A percentile compares a stretch with the other conserved stretches of the same genome.
These are phyloP conservation scores for Apotomis capreana DNA, from an alignment of 2,888 invertebrate genomes.

Conservation along the genomic window DNA sequence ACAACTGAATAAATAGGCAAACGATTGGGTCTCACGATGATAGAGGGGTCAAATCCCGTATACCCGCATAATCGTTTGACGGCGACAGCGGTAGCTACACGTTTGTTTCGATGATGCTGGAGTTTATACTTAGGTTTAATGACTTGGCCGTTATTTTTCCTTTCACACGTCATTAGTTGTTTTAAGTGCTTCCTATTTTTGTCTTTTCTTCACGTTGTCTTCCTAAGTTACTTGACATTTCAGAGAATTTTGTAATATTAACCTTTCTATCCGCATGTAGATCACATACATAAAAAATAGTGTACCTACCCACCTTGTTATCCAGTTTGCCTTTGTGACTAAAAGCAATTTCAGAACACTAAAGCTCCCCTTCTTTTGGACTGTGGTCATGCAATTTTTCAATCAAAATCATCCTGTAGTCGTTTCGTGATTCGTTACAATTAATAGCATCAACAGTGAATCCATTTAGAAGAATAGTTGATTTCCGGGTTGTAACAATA, in stretches of 20 bases:
- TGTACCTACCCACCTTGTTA: background rate
- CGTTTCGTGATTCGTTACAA: constrained; percentile 51
- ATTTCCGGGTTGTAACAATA: constrained; percentile 6
- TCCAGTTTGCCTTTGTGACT: background rate
- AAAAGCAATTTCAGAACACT: constrained; percentile 19
- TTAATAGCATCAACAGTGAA: constrained; percentile 44
- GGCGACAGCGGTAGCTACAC: background rate
- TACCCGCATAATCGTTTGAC: constrained; percentile 58
- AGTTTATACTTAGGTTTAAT: constrained; percentile 11
- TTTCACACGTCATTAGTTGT: constrained; percentile 4
- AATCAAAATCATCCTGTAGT: constrained; percentile 64
- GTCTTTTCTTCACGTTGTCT: background rate
- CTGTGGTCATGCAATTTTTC: constrained; percentile 77
- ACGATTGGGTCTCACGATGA: constrained; percentile 49
- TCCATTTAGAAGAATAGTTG: constrained; percentile 10
- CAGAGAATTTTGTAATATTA: background rate
- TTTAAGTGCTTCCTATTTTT: background rate
- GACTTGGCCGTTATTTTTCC: constrained; percentile 17
- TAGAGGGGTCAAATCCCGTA: constrained; percentile 64
- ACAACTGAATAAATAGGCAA: constrained; percentile 38
- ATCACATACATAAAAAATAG: background rate
- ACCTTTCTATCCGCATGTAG: background rate
- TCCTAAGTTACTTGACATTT: background rate
- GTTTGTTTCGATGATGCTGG: constrained; percentile 21
- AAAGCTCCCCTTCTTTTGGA: constrained; percentile 63